Conservation (phyloP, 1,140 invertebrate genomes). For the Danaus melanippus region DNA sequence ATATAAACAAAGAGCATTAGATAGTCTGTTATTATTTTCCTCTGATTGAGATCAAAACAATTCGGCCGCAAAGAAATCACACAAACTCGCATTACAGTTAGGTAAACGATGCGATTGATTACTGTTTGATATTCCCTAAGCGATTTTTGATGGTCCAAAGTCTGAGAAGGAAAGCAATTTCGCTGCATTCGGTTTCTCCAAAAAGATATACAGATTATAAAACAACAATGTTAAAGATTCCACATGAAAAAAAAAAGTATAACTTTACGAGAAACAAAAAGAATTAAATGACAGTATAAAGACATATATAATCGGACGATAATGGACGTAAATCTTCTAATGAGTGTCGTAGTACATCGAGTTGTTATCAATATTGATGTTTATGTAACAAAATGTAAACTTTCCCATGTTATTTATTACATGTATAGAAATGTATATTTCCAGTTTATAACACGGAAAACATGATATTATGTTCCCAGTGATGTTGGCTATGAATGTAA, state of each 20-base stretch:
- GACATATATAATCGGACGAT: constrained; percentile 8
- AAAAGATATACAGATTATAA: too few species aligned
- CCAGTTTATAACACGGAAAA: constrained; percentile 43
- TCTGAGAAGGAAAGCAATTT: constrained; percentile 10
- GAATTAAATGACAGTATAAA: neutral
- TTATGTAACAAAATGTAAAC: constrained; percentile 33
- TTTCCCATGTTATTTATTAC: constrained; percentile 34
- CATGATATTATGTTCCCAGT: constrained; percentile 22
- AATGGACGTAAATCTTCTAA: constrained; percentile 10
- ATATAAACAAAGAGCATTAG: too few species aligned
- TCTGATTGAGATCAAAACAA: too few species aligned
- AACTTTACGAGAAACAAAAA: neutral
- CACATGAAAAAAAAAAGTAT: neutral
- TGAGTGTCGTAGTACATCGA: constrained; percentile 10
- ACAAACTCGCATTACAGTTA: constrained; percentile 7
- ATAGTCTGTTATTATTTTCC: too few species aligned
- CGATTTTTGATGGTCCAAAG: constrained; percentile 52
- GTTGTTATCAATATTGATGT: constrained; percentile 32
- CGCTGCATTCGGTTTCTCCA: too few species aligned
- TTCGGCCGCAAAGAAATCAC: constrained; percentile 2
- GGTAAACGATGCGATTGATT: constrained; percentile 32
- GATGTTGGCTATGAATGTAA: constrained; percentile 21
- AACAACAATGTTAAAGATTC: neutral
- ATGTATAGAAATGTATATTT: constrained; percentile 25
- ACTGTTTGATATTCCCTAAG: constrained; percentile 47